These are phyloP conservation scores for Odontophorus gujanensis DNA, from an alignment of 2,113 vertebrate species.

Conservation along the genomic window DNA sequence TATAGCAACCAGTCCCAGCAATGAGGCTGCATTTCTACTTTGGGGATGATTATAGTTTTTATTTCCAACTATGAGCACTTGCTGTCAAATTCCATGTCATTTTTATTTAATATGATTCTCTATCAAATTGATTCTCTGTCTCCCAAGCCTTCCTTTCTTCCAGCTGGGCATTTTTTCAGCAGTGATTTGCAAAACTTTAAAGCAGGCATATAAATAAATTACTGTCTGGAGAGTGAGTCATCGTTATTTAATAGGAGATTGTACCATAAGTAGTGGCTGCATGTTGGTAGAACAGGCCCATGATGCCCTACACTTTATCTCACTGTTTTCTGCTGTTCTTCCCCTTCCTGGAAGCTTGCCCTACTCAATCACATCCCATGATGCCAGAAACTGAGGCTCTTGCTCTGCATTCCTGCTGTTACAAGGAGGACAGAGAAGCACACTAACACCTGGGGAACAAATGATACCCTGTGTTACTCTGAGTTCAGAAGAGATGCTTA, in stretches of 20 bases:
- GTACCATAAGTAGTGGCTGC: background rate
- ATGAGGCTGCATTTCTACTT: conserved; percentile 35
- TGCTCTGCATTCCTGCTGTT: background rate
- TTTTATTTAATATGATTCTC: conserved; percentile 58
- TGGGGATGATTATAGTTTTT: background rate
- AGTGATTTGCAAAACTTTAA: conserved; percentile 68
- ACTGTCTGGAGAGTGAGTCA: conserved; percentile 62
- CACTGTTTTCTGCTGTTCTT: background rate
- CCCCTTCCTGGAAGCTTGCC: background rate
- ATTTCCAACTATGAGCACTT: background rate
- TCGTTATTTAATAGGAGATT: conserved; percentile 52
- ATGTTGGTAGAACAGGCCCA: conserved; percentile 1
- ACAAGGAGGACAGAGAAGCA: background rate
- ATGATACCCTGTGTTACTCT: accelerated
- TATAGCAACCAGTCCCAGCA: background rate
- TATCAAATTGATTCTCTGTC: conserved; percentile 48
- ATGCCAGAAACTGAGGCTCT: background rate
- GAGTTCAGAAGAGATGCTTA: background rate
- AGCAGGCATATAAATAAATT: conserved; percentile 69
- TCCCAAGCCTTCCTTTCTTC: conserved; percentile 39
- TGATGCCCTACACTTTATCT: background rate
- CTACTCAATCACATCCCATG: background rate
- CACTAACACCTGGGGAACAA: background rate
- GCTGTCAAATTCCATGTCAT: conserved; percentile 37
- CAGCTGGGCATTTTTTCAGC: conserved; percentile 60